Base-by-base conservation (phyloP, 2,888 invertebrate species). In the Alcis repandata region DNA sequence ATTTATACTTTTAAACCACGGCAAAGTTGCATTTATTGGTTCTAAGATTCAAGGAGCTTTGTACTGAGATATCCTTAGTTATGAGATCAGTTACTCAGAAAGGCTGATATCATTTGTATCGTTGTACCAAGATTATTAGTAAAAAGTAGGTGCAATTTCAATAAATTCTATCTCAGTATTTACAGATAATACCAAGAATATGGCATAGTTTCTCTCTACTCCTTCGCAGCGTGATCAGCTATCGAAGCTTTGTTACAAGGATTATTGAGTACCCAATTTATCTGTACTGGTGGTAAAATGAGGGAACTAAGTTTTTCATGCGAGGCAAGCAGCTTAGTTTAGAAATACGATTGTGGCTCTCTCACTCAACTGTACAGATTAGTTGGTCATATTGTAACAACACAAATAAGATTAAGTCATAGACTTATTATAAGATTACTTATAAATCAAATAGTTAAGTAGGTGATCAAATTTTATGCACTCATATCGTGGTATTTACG, bases 401-500 rank as follows among this genome's bases (percentile, higher is more conserved):
- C 2, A 41, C 51, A n/a, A 33, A 27, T 43, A 32, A 13, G 51
- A 33, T 51, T 48, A 38, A 13, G 8, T 27, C 27, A 27, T 27
- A 4, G 27, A 27, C 27, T 27, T 27, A 27, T 27, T 27, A 27
- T 27, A n/a, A n/a, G n/a, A 27, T 27, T 27, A 27, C 27, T 27
- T 27, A 4, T 27, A 27, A 27, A 27, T 27, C 27, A 27, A 27
- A 27, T n/a, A 6, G 27, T 2, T 27, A 27, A 36, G 11, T 11
- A 36, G 36, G 11, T 36, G 38, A 53, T 60, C 17, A 53, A 63
- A 67, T 67, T 63, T 65, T 60, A 71, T 69, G 67, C 61, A 59
- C 61, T 68, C 19, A 45, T 22, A 51, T 67, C 46, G 15, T 63
- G 22, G 10, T 20, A 33, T 11, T 33, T 13, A 48, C 32, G 53